Base-by-base conservation (phyloP, 2,113 vertebrate species). In the Pelmatolapia mariae region DNA sequence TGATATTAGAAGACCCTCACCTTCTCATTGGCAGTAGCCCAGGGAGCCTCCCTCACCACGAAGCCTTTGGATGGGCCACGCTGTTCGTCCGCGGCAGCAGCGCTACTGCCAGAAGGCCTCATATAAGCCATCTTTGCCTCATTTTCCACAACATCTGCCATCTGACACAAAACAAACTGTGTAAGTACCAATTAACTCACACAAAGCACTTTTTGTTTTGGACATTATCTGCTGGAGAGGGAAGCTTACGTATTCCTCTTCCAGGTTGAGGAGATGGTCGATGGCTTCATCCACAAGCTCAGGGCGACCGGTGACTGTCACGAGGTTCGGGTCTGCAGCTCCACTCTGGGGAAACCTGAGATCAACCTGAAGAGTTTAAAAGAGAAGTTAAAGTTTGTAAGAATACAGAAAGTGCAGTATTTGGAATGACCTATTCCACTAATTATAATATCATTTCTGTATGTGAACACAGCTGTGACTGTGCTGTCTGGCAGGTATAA, bases 231-330 rank as follows among this genome's bases (percentile, higher is more conserved):
- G 13, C 9, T 29, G 31, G 5, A 56, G 3, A 19, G 15, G n/a
- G 54, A 22, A 7, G 93, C 98, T 97, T 96, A 99, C 98, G 4
- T 97, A 99, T 97, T 99, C 98, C 87, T 99, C 99, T 88, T 99
- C 99, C 82, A 99, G 94, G 93, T 99, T 99, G 40, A 99, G 96
- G 90, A 99, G 98, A 92, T 99, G 98, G 95, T 99, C 98, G 0
- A 99, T 98, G 93, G 98, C 99, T 96, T 99, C 98, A 90, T 99
- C 99, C 91, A 99, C 98, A 0, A 98, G 97, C 94, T 99, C 99
- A 2, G 98, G 98, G 66, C 98, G 98, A 26, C 99, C 99, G 1
- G 96, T 99, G 91, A 99, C 98, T 5, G 97, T 98, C 93, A 99
- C 99, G 0, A 97, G 96, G 93, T 99, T 98, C 7, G 98, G 98